Base-by-base conservation (phyloP, 2,888 invertebrate genomes). In the Shargacucullia verbasci region DNA sequence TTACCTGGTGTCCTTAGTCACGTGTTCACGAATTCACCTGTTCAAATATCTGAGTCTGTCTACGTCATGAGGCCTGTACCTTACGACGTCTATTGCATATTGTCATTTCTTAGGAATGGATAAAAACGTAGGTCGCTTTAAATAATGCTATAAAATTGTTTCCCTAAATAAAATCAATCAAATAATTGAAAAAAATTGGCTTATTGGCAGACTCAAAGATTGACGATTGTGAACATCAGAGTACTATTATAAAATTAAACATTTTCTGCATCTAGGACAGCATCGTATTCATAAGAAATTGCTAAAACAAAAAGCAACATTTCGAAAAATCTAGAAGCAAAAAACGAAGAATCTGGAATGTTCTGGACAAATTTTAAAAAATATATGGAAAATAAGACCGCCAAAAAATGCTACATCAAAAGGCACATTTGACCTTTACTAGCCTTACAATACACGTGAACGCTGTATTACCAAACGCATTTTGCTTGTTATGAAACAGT, bases 1-100 rank as follows among this genome's bases (percentile, higher is more conserved):
- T 56, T 52, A 39, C 54, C 57, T 34, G 49, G 25, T 65, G 64
- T 72, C 73, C 73, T 80, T 68, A 63, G 47, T 61, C 59, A 59
- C 68, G 35, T 46, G 40, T 46, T 48, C 40, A 57, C 13, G 31
- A 46, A 58, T 71, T 64, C 77, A 77, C 66, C 68, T 81, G 78
- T 63, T 45, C 50, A 76, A 76, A 73, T 57, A 73, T 34, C 1
- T 12, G 7, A n/a, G n/a, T n/a, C n/a, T 20, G 20, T 29, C 29
- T 29, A 59, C 61, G 63, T 75, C 67, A 67, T 47, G 34, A 69
- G 55, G 59, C 59, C 59, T 55, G 58, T 53, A 38, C 7, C 20
- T 29, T 9, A 29, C 7, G 6, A n/a, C 29, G 35, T 48, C 45
- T 43, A 5, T 29, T 29, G 29, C 7, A 29, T 9, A 29, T 40